phyloP scores from a whole-genome alignment of 1,140 invertebrate species.

The Ostrea denselamellosa region DNA sequence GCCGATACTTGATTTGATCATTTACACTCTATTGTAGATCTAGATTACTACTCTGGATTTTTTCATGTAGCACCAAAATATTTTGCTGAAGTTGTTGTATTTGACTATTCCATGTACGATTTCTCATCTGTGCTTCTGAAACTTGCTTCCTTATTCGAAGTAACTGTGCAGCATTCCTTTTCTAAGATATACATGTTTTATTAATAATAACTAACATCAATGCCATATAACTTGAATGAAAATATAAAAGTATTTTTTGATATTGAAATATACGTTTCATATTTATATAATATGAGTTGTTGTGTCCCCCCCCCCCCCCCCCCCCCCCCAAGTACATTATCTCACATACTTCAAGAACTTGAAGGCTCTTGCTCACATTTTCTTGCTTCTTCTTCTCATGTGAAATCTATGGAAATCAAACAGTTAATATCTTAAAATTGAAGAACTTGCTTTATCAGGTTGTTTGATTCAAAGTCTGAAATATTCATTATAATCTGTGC shows the following conservation, averaged over 20 bases:
- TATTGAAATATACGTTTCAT: too few species aligned
- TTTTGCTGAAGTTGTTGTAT: conserved; percentile 49
- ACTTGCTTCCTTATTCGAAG: conserved; percentile 60
- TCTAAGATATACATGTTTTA: conserved; percentile 48
- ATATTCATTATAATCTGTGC: too few species aligned
- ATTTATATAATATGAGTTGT: too few species aligned
- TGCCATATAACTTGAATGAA: too few species aligned
- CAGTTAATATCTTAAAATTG: not conserved
- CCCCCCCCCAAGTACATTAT: too few species aligned
- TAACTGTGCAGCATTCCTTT: conserved; percentile 64
- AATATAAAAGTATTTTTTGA: too few species aligned
- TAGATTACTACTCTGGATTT: not conserved
- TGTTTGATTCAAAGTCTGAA: too few species aligned
- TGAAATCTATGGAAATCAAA: not conserved
- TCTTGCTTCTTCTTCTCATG: not conserved
- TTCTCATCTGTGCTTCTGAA: conserved; percentile 54
- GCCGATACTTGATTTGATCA: too few species aligned
- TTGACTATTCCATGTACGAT: conserved; percentile 60
- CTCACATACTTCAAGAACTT: conserved; percentile 14
- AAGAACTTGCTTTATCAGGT: too few species aligned
- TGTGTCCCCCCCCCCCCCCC: too few species aligned
- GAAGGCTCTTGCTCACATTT: conserved; percentile 3
- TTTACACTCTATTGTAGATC: not conserved
- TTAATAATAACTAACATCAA: too few species aligned
- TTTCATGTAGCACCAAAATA: conserved; percentile 24